Evolutionary conservation across 2,113 vertebrate species (phyloP).

Genomic region (Tringa solitaria): DNA sequence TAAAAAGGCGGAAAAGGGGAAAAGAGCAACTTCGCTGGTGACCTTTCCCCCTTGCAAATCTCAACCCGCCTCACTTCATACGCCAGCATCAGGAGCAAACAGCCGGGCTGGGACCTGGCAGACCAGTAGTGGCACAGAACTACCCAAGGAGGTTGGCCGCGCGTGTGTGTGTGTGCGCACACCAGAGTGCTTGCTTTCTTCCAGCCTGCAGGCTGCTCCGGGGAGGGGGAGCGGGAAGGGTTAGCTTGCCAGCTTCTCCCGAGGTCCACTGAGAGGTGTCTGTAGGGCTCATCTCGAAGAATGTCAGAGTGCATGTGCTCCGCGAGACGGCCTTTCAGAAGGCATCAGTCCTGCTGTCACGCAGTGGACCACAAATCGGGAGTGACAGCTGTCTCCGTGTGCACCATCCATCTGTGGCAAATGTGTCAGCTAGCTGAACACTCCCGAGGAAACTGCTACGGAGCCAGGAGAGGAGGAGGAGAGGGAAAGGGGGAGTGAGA

Average conservation of each 20-base stretch:
- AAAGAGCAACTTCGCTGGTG: not conserved
- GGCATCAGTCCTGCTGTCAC: constrained; percentile 86
- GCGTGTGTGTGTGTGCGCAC: not conserved
- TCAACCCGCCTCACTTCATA: constrained; percentile 6
- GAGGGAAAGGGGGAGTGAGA: constrained; percentile 23
- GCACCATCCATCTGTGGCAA: constrained; percentile 89
- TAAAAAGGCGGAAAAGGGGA: not conserved
- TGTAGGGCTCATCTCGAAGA: constrained; percentile 76
- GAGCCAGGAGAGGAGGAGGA: constrained; percentile 44
- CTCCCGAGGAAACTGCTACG: constrained; percentile 67
- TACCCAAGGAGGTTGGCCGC: not conserved
- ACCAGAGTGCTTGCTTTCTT: constrained; percentile 53
- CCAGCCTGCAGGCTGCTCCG: constrained; percentile 76
- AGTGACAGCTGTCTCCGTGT: constrained; percentile 85
- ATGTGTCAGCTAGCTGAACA: constrained; percentile 85
- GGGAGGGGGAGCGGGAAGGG: constrained; percentile 54
- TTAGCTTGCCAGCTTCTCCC: constrained; percentile 75
- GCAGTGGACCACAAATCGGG: constrained; percentile 74
- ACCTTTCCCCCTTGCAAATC: not conserved
- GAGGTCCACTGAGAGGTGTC: constrained; percentile 76
- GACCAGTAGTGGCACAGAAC: not conserved
- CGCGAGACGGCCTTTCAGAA: constrained; percentile 79
- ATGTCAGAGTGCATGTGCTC: constrained; percentile 84
- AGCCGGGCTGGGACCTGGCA: constrained; percentile 27
- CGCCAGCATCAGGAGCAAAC: constrained; percentile 8